These are phyloP conservation scores for Lithophane socia DNA, from an alignment of 2,888 invertebrate species.

Conservation along the genomic window DNA sequence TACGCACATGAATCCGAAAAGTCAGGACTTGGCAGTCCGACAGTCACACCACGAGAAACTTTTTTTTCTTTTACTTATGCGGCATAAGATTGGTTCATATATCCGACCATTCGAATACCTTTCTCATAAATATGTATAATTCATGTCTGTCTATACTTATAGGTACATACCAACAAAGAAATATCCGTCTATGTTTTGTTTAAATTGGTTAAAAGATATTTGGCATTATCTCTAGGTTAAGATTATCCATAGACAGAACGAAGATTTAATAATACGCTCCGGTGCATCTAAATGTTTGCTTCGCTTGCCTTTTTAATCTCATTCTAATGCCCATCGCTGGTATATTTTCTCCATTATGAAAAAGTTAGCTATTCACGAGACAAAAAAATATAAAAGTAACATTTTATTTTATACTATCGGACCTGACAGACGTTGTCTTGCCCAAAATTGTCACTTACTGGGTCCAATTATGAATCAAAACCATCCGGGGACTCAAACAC, in stretches of 20 bases:
- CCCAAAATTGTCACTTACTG: neutral
- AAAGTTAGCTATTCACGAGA: neutral
- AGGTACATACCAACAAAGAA: neutral
- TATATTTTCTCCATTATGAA: neutral
- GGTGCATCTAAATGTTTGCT: neutral
- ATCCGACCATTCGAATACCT: neutral
- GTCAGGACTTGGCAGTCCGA: no score
- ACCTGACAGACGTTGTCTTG: neutral
- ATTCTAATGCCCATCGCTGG: conserved; percentile 6
- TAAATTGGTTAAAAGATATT: neutral
- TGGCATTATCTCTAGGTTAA: neutral
- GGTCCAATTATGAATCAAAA: neutral
- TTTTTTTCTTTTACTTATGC: neutral
- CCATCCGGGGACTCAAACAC: neutral
- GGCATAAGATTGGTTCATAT: neutral
- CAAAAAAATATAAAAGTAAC: neutral
- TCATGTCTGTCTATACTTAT: neutral
- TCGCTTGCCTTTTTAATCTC: conserved; percentile 15
- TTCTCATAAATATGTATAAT: neutral
- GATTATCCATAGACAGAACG: conserved; percentile 3
- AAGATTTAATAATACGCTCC: conserved; percentile 24
- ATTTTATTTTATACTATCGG: neutral
- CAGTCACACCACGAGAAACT: no score
- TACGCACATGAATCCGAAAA: no score
- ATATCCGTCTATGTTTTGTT: conserved; percentile 5